Base-by-base conservation (phyloP, 2,113 vertebrate species). In the Oreochromis spilurus region DNA sequence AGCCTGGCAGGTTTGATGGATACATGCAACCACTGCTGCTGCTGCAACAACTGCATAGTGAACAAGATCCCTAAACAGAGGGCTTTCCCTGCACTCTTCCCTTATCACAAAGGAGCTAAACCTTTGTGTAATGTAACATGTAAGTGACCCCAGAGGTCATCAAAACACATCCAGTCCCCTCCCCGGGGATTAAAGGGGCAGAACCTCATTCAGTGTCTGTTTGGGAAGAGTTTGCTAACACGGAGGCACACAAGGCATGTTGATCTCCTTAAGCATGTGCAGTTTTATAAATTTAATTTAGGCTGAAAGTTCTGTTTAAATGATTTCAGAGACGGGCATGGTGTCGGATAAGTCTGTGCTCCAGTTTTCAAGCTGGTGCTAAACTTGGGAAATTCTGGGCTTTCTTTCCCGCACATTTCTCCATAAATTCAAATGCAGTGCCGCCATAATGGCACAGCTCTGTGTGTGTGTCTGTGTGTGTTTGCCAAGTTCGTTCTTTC, bases 81-180 rank as follows among this genome's bases (percentile, higher is more conserved):
- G 84, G 88, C 60, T 90, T 89, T 91, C 86, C 87, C 67, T 17
- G 26, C 72, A n/a, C 85, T 40, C 31, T 62, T 79, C 83, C 54
- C 70, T 91, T 90, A 84, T 87, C 84, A 89, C 87, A 93, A 89
- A 92, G 77, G 65, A 91, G 84, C 90, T 83, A 86, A 92, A 87
- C 86, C 91, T 89, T 87, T 93, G 94, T 92, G 92, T 92, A 93
- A 92, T 93, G 93, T 95, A 94, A 95, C 95, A 93, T 94, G 92
- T 91, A 92, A 87, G 36, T 94, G 93, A 94, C 93, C 94, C 79
- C 70, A 88, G 78, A 93, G 92, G 94, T 95, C 94, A 94, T 89
- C 83, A 93, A 83, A 91, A 93, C 92, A 93, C 91, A 91, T 83
- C 65, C 86, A 92, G 87, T 55, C 85, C 82, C 86, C 83, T 90